Base-by-base conservation (phyloP, 1,140 invertebrate genomes). In the Dreissena polymorpha region DNA sequence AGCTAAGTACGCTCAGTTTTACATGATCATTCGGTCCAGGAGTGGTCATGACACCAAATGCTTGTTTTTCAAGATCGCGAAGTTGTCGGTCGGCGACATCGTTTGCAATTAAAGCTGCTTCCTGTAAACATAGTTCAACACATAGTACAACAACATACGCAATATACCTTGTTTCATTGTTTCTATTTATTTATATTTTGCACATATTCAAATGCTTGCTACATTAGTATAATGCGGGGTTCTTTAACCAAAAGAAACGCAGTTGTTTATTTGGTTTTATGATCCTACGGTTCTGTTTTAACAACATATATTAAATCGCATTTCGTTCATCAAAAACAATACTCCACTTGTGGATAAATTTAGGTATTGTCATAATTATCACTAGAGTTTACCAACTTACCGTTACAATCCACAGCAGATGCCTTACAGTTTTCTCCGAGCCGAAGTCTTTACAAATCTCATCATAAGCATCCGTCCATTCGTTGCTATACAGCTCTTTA, bases 381-480 rank as follows among this genome's bases (percentile, higher is more conserved):
- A n/a, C n/a, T n/a, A n/a, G n/a, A 18, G 16, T 60, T 7, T 68
- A 72, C 29, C n/a, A 14, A 72, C 27, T 10, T 80, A 80, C 78
- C 69, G 70, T 80, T 39, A 72, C 70, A 50, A 80, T 80, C 78
- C 78, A 80, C 8, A 80, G 55, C 18, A 80, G 78, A 49, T 80
- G 78, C 27, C 57, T 53, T n/a, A 63, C 68, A 39, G 78, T 78
- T 78, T 78, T 80, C 55, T 80, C 78, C 5, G 68, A 64, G 51
- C 57, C 68, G 67, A 71, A 80, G 14, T 71, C 68, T 27, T 64
- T 64, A 53, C 78, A 71, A 14, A 80, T 72, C 69, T 83, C 72
- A 60, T 83, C 72, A 57, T 69, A 83, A 49, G 80, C 80, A 75
- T 83, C 72, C 49, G 21, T 69, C 64, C 72, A 75, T 69, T 83